These are phyloP conservation scores for Pogonus chalceus DNA, from an alignment of 1,140 invertebrate genomes.

Conservation along the genomic window DNA sequence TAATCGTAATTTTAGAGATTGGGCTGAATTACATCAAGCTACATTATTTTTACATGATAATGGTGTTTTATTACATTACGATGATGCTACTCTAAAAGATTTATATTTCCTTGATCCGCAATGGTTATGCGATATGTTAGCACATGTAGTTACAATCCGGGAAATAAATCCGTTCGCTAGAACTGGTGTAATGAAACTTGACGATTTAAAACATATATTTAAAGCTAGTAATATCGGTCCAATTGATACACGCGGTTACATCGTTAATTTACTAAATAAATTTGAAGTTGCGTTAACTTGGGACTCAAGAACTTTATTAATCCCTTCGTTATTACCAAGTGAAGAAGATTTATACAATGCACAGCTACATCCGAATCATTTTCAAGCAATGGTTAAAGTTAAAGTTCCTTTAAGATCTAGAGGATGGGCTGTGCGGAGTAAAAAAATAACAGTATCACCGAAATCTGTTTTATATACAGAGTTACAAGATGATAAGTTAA, in stretches of 20 bases:
- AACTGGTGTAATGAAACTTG: slow-evolving; percentile 87
- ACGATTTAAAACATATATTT: slow-evolving; percentile 89
- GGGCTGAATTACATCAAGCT: slow-evolving; percentile 85
- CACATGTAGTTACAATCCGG: slow-evolving; percentile 88
- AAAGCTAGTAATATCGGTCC: slow-evolving; percentile 54
- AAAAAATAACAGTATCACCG: slow-evolving; percentile 46
- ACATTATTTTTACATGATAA: slow-evolving; percentile 96
- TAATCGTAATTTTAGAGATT: slow-evolving; percentile 70
- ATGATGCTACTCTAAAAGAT: slow-evolving; percentile 91
- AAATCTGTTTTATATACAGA: slow-evolving; percentile 36
- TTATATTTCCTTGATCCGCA: slow-evolving; percentile 89
- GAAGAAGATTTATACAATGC: slow-evolving; percentile 53
- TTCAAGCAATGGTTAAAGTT: slow-evolving; percentile 36
- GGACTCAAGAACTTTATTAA: slow-evolving; percentile 82
- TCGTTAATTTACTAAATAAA: slow-evolving; percentile 85
- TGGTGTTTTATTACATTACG: slow-evolving; percentile 94
- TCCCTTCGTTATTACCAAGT: slow-evolving; percentile 82
- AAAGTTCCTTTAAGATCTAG: slow-evolving; percentile 61
- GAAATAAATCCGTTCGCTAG: slow-evolving; percentile 94
- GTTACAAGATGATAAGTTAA: slow-evolving; percentile 18
- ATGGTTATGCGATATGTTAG: slow-evolving; percentile 96
- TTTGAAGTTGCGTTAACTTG: slow-evolving; percentile 97
- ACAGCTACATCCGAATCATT: slow-evolving; percentile 31
- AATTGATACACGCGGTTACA: slow-evolving; percentile 64
- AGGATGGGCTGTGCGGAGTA: slow-evolving; percentile 53